phyloP scores from a whole-genome alignment of 2,888 invertebrate species.

The Nemapogon koenigi region DNA sequence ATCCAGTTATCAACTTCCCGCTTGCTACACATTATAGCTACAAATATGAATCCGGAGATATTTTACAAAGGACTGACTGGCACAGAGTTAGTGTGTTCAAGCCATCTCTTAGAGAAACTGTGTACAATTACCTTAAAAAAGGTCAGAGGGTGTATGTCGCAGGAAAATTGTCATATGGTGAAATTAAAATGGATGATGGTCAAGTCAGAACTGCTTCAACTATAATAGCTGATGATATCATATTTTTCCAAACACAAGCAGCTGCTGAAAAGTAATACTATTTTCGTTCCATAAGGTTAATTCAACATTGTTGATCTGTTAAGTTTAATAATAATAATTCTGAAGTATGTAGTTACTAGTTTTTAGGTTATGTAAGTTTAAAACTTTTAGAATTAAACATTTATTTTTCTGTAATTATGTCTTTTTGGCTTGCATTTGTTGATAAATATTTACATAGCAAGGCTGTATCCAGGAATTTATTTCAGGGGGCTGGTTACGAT shows the following conservation, averaged over 20 bases:
- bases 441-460: too few species aligned
- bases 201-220: conserved; percentile 74
- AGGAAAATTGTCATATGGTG: conserved; percentile 85
- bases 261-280: background rate
- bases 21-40: conserved; percentile 89
- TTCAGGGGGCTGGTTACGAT: too few species aligned
- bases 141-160: conserved; percentile 85
- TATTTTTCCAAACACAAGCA: conserved; percentile 70
- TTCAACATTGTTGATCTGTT: background rate
- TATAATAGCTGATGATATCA: conserved; percentile 85
- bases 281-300: background rate
- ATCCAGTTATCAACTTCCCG: conserved; percentile 88
- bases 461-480: too few species aligned
- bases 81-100: conserved; percentile 88
- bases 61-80: conserved; percentile 90
- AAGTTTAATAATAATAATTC: background rate
- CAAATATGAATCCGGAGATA: conserved; percentile 79
- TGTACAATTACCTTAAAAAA: conserved; percentile 81
- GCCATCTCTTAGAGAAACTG: conserved; percentile 79
- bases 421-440: too few species aligned
- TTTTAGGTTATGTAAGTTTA: too few species aligned
- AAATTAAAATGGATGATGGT: conserved; percentile 81
- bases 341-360: background rate
- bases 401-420: too few species aligned
- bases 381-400: too few species aligned